phyloP scores from a whole-genome alignment of 2,113 vertebrate genomes.

The Tenebrosternarchus preto region DNA sequence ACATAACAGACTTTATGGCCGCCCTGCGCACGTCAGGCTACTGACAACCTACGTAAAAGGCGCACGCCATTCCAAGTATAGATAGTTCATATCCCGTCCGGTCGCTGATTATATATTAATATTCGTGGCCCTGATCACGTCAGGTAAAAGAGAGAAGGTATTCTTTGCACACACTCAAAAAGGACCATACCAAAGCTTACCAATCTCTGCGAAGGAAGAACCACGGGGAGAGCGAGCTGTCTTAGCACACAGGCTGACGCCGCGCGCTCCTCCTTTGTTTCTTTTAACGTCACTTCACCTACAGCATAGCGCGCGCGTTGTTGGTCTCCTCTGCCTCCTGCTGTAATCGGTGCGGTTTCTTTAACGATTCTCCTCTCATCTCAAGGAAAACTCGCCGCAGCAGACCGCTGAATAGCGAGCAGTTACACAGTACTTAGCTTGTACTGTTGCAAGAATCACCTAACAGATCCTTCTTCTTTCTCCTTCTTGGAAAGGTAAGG shows the following conservation, averaged over 20 bases:
- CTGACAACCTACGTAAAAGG: no score
- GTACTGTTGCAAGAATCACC: conserved; percentile 26
- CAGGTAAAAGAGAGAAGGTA: no score
- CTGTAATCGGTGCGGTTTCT: conserved; percentile 48
- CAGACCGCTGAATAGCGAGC: conserved; percentile 30
- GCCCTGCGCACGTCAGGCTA: no score
- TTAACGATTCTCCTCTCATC: conserved; percentile 42
- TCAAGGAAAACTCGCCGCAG: conserved; percentile 27
- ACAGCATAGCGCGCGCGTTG: conserved; percentile 58
- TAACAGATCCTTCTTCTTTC: conserved; percentile 28
- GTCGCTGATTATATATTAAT: conserved; percentile 43
- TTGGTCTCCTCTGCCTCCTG: conserved; percentile 58
- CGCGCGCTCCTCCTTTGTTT: conserved; percentile 36
- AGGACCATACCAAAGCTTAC: background rate
- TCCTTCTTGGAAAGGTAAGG: conserved; percentile 50
- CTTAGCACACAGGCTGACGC: no score
- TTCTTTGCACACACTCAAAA: no score
- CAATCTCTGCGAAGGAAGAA: background rate
- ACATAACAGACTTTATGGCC: no score
- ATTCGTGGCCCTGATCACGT: background rate
- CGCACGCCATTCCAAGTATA: no score
- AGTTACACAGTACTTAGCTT: conserved; percentile 30
- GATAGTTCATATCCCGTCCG: background rate
- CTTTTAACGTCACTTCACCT: conserved; percentile 47
- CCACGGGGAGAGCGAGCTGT: no score